Evolutionary conservation across 1,140 invertebrate species (phyloP), one percentile per base, ranked within the genome.

Genomic region (Drosophila tropicalis): DNA sequence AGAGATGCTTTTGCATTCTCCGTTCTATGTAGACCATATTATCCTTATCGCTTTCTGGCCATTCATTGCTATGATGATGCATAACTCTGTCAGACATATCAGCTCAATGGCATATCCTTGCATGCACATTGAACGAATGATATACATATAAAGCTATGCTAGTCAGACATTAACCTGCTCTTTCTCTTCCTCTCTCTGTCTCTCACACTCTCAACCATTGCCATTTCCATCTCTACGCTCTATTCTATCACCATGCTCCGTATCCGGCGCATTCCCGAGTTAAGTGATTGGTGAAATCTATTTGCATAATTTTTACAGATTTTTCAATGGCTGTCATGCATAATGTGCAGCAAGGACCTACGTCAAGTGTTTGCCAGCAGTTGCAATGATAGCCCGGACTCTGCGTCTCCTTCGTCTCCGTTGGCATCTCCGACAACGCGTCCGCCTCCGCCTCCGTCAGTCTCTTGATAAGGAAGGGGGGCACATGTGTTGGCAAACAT

Each of bases 301-400:
- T 87, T 87, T 87, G 83, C 83, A 87, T 87, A 87, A 87, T 87
- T 87, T 87, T 78, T 80, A 87, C 83, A 87, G 83, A 87, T 87
- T 87, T 87, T 79, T 87, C 84, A 87, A 89, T 87, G 84, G 69
- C 66, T 86, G 79, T 82, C 83, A 63, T 85, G 76, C 81, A 83
- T 83, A 79, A 84, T 83, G 71, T 63, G 70, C 7, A 61, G 62
- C 71, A 71, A 80, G 72, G 67, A 76, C 41, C 73, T 76, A 41
- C 61, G 61, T 62, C 61, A 44, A 62, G 61, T 62, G 61, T 15
- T 32, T 62, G 73, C 67, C 72, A 67, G 67, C 81, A 82, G 70
- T 51, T 85, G 65, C 71, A 64, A 69, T 84, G 75, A 73, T 77
- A 72, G 70, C 70, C 32, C 56, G 60, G 36, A 34, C 55, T 66